Evolutionary conservation across 2,888 invertebrate genomes (phyloP).

Genomic region (Cryptus armator): DNA sequence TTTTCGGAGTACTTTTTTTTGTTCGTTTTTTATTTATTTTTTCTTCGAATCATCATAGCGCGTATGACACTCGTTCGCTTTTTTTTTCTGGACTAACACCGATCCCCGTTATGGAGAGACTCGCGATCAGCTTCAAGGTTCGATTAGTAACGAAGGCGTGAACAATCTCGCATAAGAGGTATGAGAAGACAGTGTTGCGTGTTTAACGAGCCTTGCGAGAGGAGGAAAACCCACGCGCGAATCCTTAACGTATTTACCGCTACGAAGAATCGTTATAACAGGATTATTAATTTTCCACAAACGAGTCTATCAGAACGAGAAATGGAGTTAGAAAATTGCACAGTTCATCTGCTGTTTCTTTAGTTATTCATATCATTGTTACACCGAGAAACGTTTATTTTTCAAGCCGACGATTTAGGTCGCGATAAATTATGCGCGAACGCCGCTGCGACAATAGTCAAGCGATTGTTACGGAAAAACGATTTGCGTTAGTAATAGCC

Average conservation of each 20-base stretch:
- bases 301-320: slow-evolving; percentile 31
- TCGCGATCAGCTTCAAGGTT: slow-evolving; percentile 65
- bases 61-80: no score
- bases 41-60: no score
- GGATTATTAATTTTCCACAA: slow-evolving; percentile 34
- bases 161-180: slow-evolving; percentile 47
- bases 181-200: slow-evolving; percentile 42
- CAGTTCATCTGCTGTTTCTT: neutral
- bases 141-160: slow-evolving; percentile 65
- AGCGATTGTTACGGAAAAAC: slow-evolving; percentile 10
- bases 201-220: slow-evolving; percentile 13
- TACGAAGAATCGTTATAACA: slow-evolving; percentile 52
- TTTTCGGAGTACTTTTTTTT: no score
- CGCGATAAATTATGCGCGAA: neutral
- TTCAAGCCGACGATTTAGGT: neutral
- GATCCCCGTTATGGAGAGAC: slow-evolving; percentile 40
- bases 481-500: neutral
- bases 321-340: slow-evolving; percentile 20
- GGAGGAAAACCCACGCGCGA: slow-evolving; percentile 58
- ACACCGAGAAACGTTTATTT: neutral
- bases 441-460: neutral
- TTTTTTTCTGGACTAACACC: slow-evolving; percentile 19
- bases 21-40: no score
- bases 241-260: slow-evolving; percentile 24
- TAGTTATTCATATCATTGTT: neutral